Evolutionary conservation across 1,140 invertebrate species (phyloP).

Genomic region (Stegodyphus mimosarum): DNA sequence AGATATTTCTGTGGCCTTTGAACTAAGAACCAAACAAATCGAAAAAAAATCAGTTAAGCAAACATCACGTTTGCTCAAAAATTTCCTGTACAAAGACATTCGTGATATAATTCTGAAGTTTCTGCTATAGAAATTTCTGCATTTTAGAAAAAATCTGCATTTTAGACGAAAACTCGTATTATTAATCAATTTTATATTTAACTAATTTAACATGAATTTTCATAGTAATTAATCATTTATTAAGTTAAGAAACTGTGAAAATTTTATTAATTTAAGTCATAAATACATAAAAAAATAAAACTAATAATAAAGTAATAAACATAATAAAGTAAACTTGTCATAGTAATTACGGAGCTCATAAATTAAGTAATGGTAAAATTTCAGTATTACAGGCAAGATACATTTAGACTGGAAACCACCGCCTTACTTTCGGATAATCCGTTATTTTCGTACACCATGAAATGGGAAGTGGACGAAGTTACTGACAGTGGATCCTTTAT

Average conservation of each 20-base stretch:
- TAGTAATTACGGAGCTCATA: too few relatives aligned
- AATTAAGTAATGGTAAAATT: background rate
- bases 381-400: conserved; percentile 28
- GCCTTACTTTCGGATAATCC: conserved; percentile 16
- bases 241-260: background rate
- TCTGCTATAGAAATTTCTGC: too few relatives aligned
- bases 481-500: background rate
- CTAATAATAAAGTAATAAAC: background rate
- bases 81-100: too few relatives aligned
- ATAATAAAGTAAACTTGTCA: background rate
- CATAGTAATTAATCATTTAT: background rate
- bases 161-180: too few relatives aligned
- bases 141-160: too few relatives aligned
- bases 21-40: too few relatives aligned
- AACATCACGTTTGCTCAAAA: too few relatives aligned
- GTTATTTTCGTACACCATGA: conserved; percentile 10
- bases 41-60: too few relatives aligned
- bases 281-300: background rate
- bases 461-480: conserved; percentile 33
- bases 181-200: background rate
- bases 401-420: conserved; percentile 46
- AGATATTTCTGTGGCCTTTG: too few relatives aligned
- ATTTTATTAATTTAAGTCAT: background rate
- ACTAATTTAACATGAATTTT: background rate
- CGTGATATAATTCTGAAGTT: too few relatives aligned